Base-by-base conservation (phyloP, 2,797 vertebrate genomes). In the Adelosebastes latens region DNA sequence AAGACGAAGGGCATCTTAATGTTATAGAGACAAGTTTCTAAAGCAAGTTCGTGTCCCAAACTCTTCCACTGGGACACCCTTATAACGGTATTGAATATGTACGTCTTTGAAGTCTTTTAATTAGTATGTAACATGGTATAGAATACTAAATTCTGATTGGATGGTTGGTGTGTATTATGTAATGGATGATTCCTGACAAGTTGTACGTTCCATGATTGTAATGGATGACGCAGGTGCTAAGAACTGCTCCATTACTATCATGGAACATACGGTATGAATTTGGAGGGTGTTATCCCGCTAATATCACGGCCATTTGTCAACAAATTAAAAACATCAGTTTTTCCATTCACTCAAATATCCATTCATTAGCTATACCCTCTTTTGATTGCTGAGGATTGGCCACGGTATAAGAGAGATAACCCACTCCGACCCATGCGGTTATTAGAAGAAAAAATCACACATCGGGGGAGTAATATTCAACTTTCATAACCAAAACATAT, bases 221-320 rank as follows among this genome's bases (percentile, higher is more conserved):
- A 46, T 46, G 42, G 42, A 46, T 46, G 14, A 46, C 42, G 3
- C 6, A 46, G 3, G 42, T 16, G 16, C 42, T 46, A 18, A 46
- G 6, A 36, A 39, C n/a, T 14, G 31, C 32, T 39, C 22, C 12
- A 63, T 59, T 59, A 36, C 61, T 5, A 24, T 24, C 11, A 24
- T 39, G 13, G n/a, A 39, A 24, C 2, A 24, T 63, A 39, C 13
- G 0, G 0, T 46, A 46, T 18, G 2, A 5, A 31, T 31, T 31
- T 52, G 18, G 4, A 31, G 25, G 1, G 4, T 42, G 16, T 42
- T 42, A 18, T 42, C 8, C 7, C 1, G 4, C 12, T 24, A 24
- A 63, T 63, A 24, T 46, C 10, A 13, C 3, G 34, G 8, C 22
- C 8, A 42, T 39, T 16, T n/a, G 1, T 10, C 27, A 31, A 24